A percentile compares a stretch with the other conserved stretches of the same genome.
Conservation (phyloP, 2,797 vertebrate genomes). For the Sarcophilus harrisii region DNA sequence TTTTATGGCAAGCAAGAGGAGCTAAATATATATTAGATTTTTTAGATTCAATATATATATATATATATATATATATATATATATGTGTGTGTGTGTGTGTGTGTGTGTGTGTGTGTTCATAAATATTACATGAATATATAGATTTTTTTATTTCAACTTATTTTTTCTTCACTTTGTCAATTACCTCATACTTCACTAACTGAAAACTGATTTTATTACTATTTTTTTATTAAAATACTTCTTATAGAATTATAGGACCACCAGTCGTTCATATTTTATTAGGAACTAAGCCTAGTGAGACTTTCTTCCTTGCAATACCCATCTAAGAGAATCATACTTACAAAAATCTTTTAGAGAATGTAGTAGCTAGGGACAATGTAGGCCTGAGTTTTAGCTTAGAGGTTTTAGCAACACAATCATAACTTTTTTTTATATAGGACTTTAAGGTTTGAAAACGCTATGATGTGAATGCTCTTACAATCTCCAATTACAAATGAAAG, state of each 20-base stretch:
- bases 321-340: neutral
- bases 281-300: neutral
- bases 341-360: neutral
- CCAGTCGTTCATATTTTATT: neutral
- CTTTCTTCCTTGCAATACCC: neutral
- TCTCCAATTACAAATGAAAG: neutral
- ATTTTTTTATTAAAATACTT: neutral
- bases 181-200: neutral
- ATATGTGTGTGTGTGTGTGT: too few relatives aligned
- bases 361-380: neutral
- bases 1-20: neutral
- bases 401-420: neutral
- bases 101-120: rapidly evolving
- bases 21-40: neutral
- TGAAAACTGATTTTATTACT: neutral
- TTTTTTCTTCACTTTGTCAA: neutral
- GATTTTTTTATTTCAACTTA: neutral
- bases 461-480: neutral
- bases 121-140: neutral
- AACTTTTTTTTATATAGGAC: neutral
- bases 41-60: too few relatives aligned
- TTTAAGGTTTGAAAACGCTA: neutral
- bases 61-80: neutral
- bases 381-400: too few relatives aligned
- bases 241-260: neutral